Conservation (phyloP, 2,888 invertebrate species). For the Ornithoptera priamus region DNA sequence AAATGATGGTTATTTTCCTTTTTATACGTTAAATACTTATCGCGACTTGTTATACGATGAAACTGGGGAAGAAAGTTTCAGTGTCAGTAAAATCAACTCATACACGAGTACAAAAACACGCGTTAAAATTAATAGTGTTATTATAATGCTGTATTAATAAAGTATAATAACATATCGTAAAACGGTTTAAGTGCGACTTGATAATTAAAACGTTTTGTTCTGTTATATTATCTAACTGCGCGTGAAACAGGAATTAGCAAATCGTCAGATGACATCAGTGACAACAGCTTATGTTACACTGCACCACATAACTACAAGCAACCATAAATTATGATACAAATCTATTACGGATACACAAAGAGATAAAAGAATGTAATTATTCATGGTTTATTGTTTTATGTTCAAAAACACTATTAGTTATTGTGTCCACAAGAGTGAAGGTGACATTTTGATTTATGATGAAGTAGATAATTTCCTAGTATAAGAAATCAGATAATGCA, state of each 20-base stretch:
- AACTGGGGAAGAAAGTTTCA: not conserved
- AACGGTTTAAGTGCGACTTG: not conserved
- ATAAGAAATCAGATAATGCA: not conserved
- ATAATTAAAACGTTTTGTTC: slow-evolving; percentile 1
- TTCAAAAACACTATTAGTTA: slow-evolving; percentile 28
- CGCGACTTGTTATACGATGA: not conserved
- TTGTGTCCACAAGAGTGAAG: slow-evolving; percentile 28
- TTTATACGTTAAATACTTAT: slow-evolving; percentile 2
- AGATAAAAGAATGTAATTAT: slow-evolving; percentile 20
- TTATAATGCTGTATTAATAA: not conserved
- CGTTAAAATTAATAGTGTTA: no score
- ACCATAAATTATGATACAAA: slow-evolving; percentile 36
- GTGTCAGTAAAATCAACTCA: not conserved
- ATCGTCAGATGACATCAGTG: slow-evolving; percentile 41
- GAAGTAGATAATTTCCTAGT: not conserved
- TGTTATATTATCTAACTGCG: not conserved
- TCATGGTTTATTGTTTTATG: slow-evolving; percentile 23
- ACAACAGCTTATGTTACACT: slow-evolving; percentile 24
- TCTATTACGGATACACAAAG: slow-evolving; percentile 32
- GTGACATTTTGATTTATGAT: slow-evolving; percentile 16
- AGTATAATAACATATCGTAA: not conserved
- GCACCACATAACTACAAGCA: slow-evolving; percentile 26
- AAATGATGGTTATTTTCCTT: slow-evolving; percentile 7
- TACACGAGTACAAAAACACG: not conserved
- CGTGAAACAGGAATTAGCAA: slow-evolving; percentile 36